A percentile compares a stretch with the other conserved stretches of the same genome.
Evolutionary conservation across 2,113 vertebrate genomes (phyloP).

Genomic region (Pomatorhinus ruficollis): DNA sequence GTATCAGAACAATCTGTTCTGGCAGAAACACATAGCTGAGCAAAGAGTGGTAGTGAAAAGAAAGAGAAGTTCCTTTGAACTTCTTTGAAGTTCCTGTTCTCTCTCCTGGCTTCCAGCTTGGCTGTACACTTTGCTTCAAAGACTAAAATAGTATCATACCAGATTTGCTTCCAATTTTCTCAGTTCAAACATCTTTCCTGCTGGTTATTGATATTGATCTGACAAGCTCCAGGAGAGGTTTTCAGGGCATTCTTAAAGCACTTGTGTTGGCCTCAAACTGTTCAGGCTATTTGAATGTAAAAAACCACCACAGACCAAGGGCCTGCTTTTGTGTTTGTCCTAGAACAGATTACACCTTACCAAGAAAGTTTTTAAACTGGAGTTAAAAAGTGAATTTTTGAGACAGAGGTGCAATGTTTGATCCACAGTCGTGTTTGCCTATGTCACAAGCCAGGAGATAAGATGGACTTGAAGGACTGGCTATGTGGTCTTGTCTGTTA

Average conservation of each 20-base stretch:
- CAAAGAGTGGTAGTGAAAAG: neutral
- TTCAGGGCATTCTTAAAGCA: neutral
- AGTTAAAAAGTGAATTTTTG: neutral
- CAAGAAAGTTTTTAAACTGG: neutral
- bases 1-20: neutral
- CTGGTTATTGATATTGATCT: slow-evolving; percentile 45
- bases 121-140: slow-evolving; percentile 27
- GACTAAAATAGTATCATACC: slow-evolving; percentile 3
- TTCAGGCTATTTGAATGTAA: neutral
- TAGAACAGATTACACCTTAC: neutral
- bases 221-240: slow-evolving; percentile 1
- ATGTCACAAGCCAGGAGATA: rapidly evolving
- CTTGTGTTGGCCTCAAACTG: neutral
- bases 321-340: neutral
- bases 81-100: slow-evolving; percentile 30
- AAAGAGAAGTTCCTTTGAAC: slow-evolving; percentile 30
- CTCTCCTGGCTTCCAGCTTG: slow-evolving; percentile 31
- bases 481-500: neutral
- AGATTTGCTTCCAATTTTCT: slow-evolving; percentile 41
- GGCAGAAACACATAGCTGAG: neutral
- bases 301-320: neutral
- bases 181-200: slow-evolving; percentile 16
- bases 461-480: neutral
- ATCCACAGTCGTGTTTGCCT: neutral
- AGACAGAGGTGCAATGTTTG: neutral